Conservation (phyloP, 2,797 vertebrate species). For the Eulemur rubriventer region DNA sequence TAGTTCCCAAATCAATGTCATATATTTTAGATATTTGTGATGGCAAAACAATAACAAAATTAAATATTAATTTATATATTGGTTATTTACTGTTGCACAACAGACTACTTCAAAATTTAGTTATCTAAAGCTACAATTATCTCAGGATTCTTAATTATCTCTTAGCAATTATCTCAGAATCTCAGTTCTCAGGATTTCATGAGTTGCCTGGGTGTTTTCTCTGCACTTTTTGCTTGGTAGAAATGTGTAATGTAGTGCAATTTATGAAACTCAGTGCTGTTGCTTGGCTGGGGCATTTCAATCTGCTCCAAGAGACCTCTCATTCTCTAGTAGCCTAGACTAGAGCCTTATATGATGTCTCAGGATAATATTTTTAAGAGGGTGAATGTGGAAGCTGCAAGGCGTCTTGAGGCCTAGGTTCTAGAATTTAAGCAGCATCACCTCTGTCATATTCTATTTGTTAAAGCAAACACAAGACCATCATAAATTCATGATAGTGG, state of each 20-base stretch:
- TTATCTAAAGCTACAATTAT: not conserved
- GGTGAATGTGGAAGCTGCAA: not conserved
- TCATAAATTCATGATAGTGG: not conserved
- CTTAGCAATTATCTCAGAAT: not conserved
- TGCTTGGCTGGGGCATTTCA: not conserved
- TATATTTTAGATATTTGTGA: not conserved
- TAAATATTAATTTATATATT: not conserved
- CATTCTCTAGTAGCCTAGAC: not conserved
- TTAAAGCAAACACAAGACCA: not conserved
- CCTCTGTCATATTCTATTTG: not conserved
- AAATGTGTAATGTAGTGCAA: not conserved
- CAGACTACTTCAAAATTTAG: not conserved
- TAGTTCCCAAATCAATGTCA: not conserved
- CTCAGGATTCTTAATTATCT: too few relatives aligned
- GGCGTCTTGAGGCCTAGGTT: not conserved
- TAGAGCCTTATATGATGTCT: not conserved
- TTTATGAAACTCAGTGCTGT: not conserved
- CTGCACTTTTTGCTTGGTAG: not conserved
- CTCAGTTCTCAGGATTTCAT: not conserved
- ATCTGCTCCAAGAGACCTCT: not conserved
- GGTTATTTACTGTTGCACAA: not conserved
- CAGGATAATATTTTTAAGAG: not conserved
- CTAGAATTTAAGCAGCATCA: not conserved
- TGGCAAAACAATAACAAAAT: not conserved
- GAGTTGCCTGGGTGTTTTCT: not conserved